A percentile compares a stretch with the other conserved stretches of the same genome.
Conservation (phyloP, 2,888 invertebrate genomes). For the Allophyes oxyacanthae region DNA sequence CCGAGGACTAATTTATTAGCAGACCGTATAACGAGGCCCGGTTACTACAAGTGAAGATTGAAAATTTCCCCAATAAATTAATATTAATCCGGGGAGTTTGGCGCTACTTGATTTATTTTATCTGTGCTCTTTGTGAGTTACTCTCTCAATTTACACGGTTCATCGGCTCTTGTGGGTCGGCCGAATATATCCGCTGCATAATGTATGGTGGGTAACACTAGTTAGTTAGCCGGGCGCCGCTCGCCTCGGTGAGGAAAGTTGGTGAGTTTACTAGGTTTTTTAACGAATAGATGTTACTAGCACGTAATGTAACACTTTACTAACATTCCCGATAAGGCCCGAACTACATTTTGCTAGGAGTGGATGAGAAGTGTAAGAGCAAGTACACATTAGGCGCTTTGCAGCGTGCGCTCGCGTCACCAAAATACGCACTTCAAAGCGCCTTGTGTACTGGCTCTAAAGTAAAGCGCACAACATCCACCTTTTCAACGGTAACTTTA, state of each 20-base stretch:
- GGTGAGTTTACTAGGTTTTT: neutral
- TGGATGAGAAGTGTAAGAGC: no score
- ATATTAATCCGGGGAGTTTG: slow-evolving; percentile 39
- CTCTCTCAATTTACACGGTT: slow-evolving; percentile 49
- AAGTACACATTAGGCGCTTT: no score
- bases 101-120: slow-evolving; percentile 39
- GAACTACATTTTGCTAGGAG: no score
- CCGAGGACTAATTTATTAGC: slow-evolving; percentile 1
- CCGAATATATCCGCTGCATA: slow-evolving; percentile 33
- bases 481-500: no score
- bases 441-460: no score
- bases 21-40: slow-evolving; percentile 12
- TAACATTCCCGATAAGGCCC: no score
- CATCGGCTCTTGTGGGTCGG: slow-evolving; percentile 30
- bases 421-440: no score
- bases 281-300: neutral
- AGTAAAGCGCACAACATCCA: no score
- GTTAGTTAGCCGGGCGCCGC: slow-evolving; percentile 12
- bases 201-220: slow-evolving; percentile 28
- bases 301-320: no score
- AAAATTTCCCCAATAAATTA: slow-evolving; percentile 42
- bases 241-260: slow-evolving; percentile 10
- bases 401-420: no score
- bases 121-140: slow-evolving; percentile 42
- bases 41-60: slow-evolving; percentile 20